phyloP scores from a whole-genome alignment of 1,140 invertebrate genomes.

The Drosophila kikkawai region DNA sequence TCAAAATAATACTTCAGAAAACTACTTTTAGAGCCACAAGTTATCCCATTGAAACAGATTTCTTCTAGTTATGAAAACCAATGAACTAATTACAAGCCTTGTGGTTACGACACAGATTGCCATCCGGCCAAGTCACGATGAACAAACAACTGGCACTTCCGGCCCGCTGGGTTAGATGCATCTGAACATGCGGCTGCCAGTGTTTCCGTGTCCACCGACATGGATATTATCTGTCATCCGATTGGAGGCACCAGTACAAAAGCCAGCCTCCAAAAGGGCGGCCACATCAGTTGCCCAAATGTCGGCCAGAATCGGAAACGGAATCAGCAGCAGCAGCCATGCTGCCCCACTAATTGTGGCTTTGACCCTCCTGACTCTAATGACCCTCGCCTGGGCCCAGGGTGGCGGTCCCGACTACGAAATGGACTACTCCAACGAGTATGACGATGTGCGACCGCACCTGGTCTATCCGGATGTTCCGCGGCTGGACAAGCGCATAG shows the following conservation, averaged over 20 bases:
- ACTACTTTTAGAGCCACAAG: too few relatives aligned
- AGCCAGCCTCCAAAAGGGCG: slow-evolving; percentile 3
- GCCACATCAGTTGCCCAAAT: slow-evolving; percentile 53
- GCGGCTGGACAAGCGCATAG: slow-evolving; percentile 51
- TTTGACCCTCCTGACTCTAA: neutral
- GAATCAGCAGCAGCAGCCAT: neutral
- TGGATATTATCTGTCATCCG: neutral
- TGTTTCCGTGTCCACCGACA: slow-evolving; percentile 18
- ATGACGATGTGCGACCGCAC: slow-evolving; percentile 66
- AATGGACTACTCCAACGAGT: slow-evolving; percentile 69
- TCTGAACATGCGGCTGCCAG: neutral
- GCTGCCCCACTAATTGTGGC: slow-evolving; percentile 5
- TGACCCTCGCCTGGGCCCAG: slow-evolving; percentile 10
- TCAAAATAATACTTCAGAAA: too few relatives aligned
- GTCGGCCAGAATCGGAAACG: slow-evolving; percentile 26
- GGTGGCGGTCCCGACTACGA: slow-evolving; percentile 30
- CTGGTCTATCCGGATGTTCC: slow-evolving; percentile 63
- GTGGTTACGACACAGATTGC: neutral
- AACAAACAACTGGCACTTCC: slow-evolving; percentile 15
- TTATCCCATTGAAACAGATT: too few relatives aligned
- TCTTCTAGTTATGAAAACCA: too few relatives aligned
- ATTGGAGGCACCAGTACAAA: slow-evolving; percentile 44
- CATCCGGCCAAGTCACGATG: slow-evolving; percentile 20
- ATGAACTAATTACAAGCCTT: neutral
- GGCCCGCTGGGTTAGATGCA: slow-evolving; percentile 14